These are phyloP conservation scores for Asbolus verrucosus DNA, from an alignment of 1,140 invertebrate species.

Conservation along the genomic window DNA sequence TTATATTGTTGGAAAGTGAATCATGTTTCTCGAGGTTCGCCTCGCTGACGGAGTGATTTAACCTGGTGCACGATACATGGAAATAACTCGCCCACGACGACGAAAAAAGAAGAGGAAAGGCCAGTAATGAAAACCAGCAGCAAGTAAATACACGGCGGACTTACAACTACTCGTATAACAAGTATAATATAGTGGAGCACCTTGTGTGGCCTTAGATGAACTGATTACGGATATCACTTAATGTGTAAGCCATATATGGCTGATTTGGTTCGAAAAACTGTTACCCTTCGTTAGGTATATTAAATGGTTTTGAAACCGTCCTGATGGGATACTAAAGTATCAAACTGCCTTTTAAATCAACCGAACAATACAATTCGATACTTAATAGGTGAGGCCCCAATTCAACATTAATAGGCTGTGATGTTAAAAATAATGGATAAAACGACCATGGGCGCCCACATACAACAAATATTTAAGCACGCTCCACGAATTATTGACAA, in stretches of 20 bases:
- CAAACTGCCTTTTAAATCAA: slow-evolving; percentile 6
- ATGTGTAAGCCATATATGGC: background rate
- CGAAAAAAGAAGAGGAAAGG: slow-evolving; percentile 4
- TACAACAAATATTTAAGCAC: background rate
- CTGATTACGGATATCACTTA: slow-evolving; percentile 10
- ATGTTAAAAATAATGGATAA: slow-evolving; percentile 3
- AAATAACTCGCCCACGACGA: slow-evolving; percentile 17
- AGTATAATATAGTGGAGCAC: slow-evolving; percentile 27
- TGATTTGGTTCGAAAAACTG: slow-evolving; percentile 1
- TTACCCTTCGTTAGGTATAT: slow-evolving; percentile 14
- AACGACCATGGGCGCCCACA: slow-evolving; percentile 1
- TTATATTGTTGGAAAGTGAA: slow-evolving; percentile 20
- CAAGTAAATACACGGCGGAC: slow-evolving; percentile 19
- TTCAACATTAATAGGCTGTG: background rate
- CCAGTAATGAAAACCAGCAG: slow-evolving; percentile 31
- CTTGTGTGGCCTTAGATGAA: slow-evolving; percentile 10
- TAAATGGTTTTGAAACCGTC: slow-evolving; percentile 1
- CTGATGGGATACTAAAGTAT: background rate
- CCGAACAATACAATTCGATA: background rate
- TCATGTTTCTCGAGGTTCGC: slow-evolving; percentile 10
- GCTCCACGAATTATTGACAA: background rate
- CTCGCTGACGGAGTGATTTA: too few relatives aligned
- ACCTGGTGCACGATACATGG: slow-evolving; percentile 36
- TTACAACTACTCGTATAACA: slow-evolving; percentile 30
- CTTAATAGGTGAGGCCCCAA: background rate